Evolutionary conservation across 1,140 invertebrate genomes (phyloP).

Genomic region (Drosophila orena): DNA sequence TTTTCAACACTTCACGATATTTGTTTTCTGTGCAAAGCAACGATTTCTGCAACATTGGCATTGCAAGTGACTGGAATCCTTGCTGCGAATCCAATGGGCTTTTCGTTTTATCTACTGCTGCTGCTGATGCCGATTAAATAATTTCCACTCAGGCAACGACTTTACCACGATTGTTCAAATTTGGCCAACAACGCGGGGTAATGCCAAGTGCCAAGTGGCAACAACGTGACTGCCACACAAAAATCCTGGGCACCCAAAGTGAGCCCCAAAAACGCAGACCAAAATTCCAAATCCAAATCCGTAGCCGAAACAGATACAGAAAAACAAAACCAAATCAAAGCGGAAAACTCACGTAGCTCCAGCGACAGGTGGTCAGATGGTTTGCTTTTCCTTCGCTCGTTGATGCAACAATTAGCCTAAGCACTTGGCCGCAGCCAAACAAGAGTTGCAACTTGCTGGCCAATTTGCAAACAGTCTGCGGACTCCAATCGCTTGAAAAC

Average conservation of each 20-base stretch:
- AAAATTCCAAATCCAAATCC: slow-evolving; percentile 14
- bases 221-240: slow-evolving; percentile 70
- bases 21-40: slow-evolving; percentile 4
- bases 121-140: slow-evolving; percentile 53
- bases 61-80: slow-evolving; percentile 33
- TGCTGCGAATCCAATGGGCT: slow-evolving; percentile 21
- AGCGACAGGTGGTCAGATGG: slow-evolving; percentile 74
- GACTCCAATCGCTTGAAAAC: slow-evolving; percentile 7
- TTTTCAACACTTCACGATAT: too few species aligned
- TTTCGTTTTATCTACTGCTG: slow-evolving; percentile 43
- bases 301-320: slow-evolving; percentile 1
- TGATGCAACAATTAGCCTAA: slow-evolving; percentile 77
- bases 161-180: slow-evolving; percentile 38
- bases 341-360: slow-evolving; percentile 35
- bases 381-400: slow-evolving; percentile 60
- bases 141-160: slow-evolving; percentile 44
- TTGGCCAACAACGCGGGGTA: slow-evolving; percentile 32
- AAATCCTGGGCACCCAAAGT: slow-evolving; percentile 54
- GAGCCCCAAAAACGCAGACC: slow-evolving; percentile 9
- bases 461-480: slow-evolving; percentile 66
- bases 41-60: slow-evolving; percentile 41
- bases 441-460: slow-evolving; percentile 57
- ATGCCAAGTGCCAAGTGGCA: slow-evolving; percentile 76
- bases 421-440: slow-evolving; percentile 70
- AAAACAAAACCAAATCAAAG: slow-evolving; percentile 35